Base-by-base conservation (phyloP, 2,113 vertebrate species). In the Cyanistes caeruleus region DNA sequence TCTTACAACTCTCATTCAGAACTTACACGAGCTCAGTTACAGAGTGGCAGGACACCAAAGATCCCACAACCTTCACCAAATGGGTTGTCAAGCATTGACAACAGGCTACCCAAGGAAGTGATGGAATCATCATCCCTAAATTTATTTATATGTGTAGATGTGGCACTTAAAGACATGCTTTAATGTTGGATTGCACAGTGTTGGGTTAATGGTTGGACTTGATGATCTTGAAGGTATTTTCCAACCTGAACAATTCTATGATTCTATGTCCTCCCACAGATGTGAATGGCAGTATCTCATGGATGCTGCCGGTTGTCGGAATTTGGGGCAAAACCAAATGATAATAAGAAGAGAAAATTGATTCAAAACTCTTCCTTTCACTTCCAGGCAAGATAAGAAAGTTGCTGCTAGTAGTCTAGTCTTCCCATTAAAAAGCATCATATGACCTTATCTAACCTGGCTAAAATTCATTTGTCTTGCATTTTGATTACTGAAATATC, bases 401-500 rank as follows among this genome's bases (percentile, higher is more conserved):
- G n/a, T 52, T 75, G n/a, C 37, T 82, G 53, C 25, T 84, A 62
- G 44, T 53, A 87, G 13, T 35, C 52, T 92, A 52, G 39, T 28
- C 28, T 89, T 64, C n/a, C 28, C 7, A 37, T 89, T 82, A 79
- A 79, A 89, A 89, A 87, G 20, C 52, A 74, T 87, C 41, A 75
- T 65, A 62, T 84, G 31, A n/a, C 33, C 30, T 69, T 84, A 84
- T 46, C 53, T 82, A 78, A 82, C 23, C 24, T 78, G 67, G n/a
- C 25, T 85, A 68, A 91, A 96, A 91, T 92, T 74, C 60, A 73
- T 3, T 62, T 80, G 48, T 56, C 65, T 94, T 87, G 37, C 31
- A 65, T 82, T 91, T 89, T 84, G 43, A 51, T 79, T 69, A 83
- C 16, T 59, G 39, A 79, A 94, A 83, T 35, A 85, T 14, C 19